Conservation (phyloP, 2,113 vertebrate genomes). For the Anser cygnoides region DNA sequence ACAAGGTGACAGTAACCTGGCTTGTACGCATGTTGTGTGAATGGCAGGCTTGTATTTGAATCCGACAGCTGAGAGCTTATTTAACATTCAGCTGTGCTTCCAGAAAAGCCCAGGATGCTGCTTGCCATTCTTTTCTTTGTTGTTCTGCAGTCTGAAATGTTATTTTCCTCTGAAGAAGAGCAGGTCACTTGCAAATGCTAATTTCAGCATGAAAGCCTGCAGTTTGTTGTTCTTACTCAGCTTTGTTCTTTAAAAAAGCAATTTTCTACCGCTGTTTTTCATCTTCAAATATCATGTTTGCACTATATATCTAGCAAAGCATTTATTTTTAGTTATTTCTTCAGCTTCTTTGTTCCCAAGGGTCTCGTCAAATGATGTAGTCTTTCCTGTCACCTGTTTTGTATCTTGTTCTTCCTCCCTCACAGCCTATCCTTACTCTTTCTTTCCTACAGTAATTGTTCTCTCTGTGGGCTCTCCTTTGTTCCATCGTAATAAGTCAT, state of each 20-base stretch:
- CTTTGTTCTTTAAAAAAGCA: constrained; percentile 47
- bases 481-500: neutral
- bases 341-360: constrained; percentile 9
- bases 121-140: constrained; percentile 39
- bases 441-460: neutral
- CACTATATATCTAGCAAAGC: constrained; percentile 22
- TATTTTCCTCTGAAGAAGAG: constrained; percentile 49
- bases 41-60: neutral
- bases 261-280: constrained; percentile 25
- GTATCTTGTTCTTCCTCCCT: neutral
- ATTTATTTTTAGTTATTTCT: constrained; percentile 58
- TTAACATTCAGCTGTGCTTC: constrained; percentile 29
- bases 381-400: neutral
- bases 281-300: constrained; percentile 10
- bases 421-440: neutral
- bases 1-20: neutral
- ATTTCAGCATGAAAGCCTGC: constrained; percentile 28
- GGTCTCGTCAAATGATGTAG: neutral
- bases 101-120: constrained; percentile 23
- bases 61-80: constrained; percentile 3
- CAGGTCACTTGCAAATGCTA: constrained; percentile 40
- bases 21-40: neutral
- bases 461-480: neutral
- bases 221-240: constrained; percentile 25
- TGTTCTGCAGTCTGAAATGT: constrained; percentile 15